Evolutionary conservation across 2,797 vertebrate genomes (phyloP).

Genomic region (Orientallactaga sibirica): DNA sequence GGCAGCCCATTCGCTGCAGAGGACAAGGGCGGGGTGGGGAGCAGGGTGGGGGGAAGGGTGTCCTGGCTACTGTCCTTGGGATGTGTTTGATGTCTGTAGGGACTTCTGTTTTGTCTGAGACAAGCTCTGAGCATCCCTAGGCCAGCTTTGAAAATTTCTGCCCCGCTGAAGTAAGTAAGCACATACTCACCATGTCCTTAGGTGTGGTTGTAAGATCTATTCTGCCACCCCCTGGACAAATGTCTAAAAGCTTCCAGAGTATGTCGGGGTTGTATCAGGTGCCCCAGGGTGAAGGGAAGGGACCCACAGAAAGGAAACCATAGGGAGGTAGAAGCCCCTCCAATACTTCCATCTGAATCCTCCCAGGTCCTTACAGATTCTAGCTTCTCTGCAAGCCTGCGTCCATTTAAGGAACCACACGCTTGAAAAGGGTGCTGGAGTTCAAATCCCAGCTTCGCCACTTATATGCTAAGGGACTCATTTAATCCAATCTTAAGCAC

Average conservation of each 20-base stretch:
- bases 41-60: not conserved
- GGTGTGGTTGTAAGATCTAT: too few species aligned
- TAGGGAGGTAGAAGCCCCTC: not conserved
- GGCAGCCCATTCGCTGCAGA: not conserved
- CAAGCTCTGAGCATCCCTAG: not conserved
- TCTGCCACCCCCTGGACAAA: not conserved
- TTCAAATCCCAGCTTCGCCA: not conserved
- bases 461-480: not conserved
- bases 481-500: not conserved
- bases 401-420: not conserved
- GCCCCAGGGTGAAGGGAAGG: not conserved
- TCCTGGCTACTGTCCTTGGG: too few species aligned
- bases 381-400: not conserved
- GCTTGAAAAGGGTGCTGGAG: not conserved
- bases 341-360: not conserved
- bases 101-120: not conserved
- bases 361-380: not conserved
- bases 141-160: not conserved
- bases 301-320: too few species aligned
- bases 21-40: too few species aligned
- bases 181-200: not conserved
- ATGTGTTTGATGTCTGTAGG: not conserved
- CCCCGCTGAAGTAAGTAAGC: too few species aligned
- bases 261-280: not conserved
- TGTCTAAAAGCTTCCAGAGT: not conserved